Evolutionary conservation across 2,113 vertebrate genomes (phyloP).

Genomic region (Stegostoma tigrinum): DNA sequence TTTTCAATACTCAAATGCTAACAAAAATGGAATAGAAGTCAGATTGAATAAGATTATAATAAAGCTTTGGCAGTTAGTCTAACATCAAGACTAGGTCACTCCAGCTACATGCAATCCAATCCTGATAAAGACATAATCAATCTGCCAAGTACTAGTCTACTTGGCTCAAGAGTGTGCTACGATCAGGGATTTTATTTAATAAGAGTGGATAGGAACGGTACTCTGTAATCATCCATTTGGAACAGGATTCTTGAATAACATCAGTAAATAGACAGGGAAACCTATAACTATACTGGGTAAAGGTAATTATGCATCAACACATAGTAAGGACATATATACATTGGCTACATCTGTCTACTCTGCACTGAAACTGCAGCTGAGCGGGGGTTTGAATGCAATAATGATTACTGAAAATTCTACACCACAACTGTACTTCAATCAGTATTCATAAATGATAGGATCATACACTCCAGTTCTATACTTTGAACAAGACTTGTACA

Average conservation of each 20-base stretch:
- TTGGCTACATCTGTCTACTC: not conserved
- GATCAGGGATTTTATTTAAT: not conserved
- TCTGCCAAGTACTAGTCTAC: conserved; percentile 13
- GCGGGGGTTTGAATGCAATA: not conserved
- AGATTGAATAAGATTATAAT: conserved; percentile 17
- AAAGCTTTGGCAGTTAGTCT: not conserved
- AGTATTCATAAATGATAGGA: not conserved
- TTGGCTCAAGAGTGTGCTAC: not conserved
- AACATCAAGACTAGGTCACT: not conserved
- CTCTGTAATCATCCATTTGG: not conserved
- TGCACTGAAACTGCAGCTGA: not conserved
- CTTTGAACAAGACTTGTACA: not conserved
- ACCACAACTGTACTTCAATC: not conserved
- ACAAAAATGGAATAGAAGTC: conserved; percentile 16
- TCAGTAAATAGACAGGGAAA: not conserved
- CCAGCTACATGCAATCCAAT: not conserved
- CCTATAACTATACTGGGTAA: not conserved
- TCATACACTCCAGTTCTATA: not conserved
- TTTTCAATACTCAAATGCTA: conserved; percentile 18
- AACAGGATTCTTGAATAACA: not conserved
- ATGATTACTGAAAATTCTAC: not conserved
- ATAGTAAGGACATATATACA: not conserved
- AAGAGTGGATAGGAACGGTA: not conserved
- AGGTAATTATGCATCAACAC: no score
- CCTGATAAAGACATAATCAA: not conserved